phyloP scores from a whole-genome alignment of 92 coral and sea anemone genomes.

The Porites cylindrica region DNA sequence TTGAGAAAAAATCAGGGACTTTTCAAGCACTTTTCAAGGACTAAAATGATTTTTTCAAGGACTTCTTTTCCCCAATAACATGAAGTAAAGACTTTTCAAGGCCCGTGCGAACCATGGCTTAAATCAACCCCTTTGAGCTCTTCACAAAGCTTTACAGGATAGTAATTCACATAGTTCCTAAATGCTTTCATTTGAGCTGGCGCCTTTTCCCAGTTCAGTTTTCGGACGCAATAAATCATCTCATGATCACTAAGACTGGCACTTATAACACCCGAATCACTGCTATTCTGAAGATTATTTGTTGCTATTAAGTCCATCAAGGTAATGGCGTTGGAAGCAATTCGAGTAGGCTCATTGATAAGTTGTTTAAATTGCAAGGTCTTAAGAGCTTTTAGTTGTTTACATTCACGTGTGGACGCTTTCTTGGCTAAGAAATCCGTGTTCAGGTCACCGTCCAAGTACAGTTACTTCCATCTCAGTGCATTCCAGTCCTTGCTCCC shows the following conservation, averaged over 20 bases:
- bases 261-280: conserved; percentile 64
- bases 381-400: too few relatives aligned
- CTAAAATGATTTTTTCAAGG: too few relatives aligned
- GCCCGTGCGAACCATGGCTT: not conserved
- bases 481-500: too few relatives aligned
- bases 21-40: too few relatives aligned
- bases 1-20: too few relatives aligned
- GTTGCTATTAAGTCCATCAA: not conserved
- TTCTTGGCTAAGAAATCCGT: conserved; percentile 11
- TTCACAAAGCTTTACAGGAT: conserved; percentile 43
- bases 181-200: conserved; percentile 63
- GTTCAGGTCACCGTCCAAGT: conserved; percentile 59
- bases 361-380: not conserved
- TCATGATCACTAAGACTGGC: conserved; percentile 71
- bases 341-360: not conserved
- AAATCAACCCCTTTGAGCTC: conserved; percentile 63
- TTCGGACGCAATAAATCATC: conserved; percentile 60
- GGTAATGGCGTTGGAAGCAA: not conserved
- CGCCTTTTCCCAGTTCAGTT: conserved; percentile 61
- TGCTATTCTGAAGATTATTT: too few relatives aligned
- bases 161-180: conserved; percentile 29
- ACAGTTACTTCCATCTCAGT: conserved; percentile 10
- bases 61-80: too few relatives aligned
- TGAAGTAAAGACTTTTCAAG: too few relatives aligned
- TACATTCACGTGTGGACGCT: too few relatives aligned